Evolutionary conservation across 1,140 invertebrate genomes (phyloP), one percentile per base, ranked within the genome.

Genomic region (Brachionus sp.): DNA sequence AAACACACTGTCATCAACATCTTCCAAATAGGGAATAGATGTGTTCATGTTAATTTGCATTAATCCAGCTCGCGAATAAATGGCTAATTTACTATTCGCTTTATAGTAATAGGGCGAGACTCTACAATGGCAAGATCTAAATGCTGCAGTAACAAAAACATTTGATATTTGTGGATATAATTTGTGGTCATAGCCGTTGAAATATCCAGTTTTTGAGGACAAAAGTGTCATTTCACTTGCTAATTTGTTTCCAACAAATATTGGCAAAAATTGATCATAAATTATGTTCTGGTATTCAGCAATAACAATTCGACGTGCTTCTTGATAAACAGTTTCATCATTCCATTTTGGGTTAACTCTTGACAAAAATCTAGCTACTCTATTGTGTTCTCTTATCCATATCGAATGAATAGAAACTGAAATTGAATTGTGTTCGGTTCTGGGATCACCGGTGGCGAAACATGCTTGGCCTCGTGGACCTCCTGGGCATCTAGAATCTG

Each of bases 271-370:
- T 89, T 98, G 95, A 86, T 95, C 95, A 88, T 93, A 97, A 0
- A 95, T 96, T 62, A 98, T 93, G 85, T 97, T 95, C 88, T 98
- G 95, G 70, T 95, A 93, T 87, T 94, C 92, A 2, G 95, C 96
- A 68, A 95, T 94, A 68, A 93, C 92, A 85, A 98, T 95, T 44
- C 94, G 91, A 84, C 95, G 90, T 0, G 95, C 90, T 90, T 98
- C 95, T 90, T 93, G 87, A 66, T 88, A 88, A 5, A 86, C 16
- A n/a, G 64, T 85, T 39, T 85, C 85, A 66, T 86, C 85, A 29
- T 77, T 25, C 85, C 84, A 85, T 13, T 75, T 10, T 0, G 84
- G 84, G 37, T 85, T 85, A 10, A 84, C 16, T 9, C n/a, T 23
- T 13, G 9, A 23, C 9, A 87, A 80, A n/a, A 42, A 25, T 7